Evolutionary conservation across 2,888 invertebrate species (phyloP), one percentile per base, ranked within the genome.

Genomic region (Invenusta paracnida): DNA sequence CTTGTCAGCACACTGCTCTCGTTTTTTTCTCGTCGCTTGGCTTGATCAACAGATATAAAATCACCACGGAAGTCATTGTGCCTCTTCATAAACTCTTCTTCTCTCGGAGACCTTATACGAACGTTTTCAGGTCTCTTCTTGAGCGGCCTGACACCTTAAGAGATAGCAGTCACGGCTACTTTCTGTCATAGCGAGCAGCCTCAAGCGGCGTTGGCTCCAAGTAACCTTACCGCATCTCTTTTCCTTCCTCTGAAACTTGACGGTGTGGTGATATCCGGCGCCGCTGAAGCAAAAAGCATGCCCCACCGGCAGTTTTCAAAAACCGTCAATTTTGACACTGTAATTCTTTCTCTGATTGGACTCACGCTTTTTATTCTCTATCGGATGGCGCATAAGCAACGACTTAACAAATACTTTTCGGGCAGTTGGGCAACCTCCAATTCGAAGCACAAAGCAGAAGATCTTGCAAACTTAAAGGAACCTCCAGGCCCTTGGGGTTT

Each of bases 401-500:
- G 48, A 17, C 48, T 48, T 5, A 48, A 17, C 5, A 48, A 48
- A 48, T 17, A 48, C 48, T 48, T 17, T 17, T 11, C 48, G 5
- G 48, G 48, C 5, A 17, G 17, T 48, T 48, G 48, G 48, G 5
- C 48, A 17, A 48, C 5, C 5, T 5, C 5, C 48, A 48, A 48
- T 17, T 48, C 48, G 48, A 48, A 17, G 5, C 5, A 17, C 5
- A 48, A 48, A 17, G n/a, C n/a, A n/a, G n/a, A n/a, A n/a, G 48
- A 48, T 17, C 5, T 17, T 17, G 48, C 82, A n/a, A n/a, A n/a
- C 0, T 0, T 81, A 2, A 1, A 81, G 27, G 82, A 27, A 5
- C 48, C 5, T 48, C 82, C n/a, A 0, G 90, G 90, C 0, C 90
- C 90, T 0, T 87, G 87, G 86, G 89, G 88, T 2, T 87, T 89